A percentile compares a stretch with the other conserved stretches of the same genome.
phyloP scores from a whole-genome alignment of 2,797 vertebrate genomes.

The Hoplostethus mediterraneus region DNA sequence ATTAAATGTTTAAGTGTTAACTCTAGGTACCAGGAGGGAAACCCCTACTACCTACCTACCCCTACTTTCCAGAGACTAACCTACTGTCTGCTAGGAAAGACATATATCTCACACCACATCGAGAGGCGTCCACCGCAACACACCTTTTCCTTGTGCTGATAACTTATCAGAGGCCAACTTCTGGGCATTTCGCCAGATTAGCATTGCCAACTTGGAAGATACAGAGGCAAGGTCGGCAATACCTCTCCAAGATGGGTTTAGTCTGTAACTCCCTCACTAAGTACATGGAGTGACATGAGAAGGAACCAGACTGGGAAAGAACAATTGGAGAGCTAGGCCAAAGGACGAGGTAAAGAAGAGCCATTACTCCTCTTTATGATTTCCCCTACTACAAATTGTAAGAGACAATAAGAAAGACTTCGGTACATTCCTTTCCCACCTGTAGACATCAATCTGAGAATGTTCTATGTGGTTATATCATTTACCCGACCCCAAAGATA shows the following conservation, averaged over 20 bases:
- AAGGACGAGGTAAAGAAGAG: neutral
- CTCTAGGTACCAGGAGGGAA: too few species aligned
- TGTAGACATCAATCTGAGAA: neutral
- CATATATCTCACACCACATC: conserved; percentile 5
- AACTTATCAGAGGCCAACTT: conserved; percentile 26
- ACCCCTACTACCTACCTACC: too few species aligned
- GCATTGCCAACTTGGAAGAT: neutral
- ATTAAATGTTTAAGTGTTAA: too few species aligned
- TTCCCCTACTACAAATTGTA: neutral
- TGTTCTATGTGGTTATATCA: neutral
- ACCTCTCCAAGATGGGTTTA: neutral
- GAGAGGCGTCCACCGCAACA: neutral
- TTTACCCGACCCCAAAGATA: neutral
- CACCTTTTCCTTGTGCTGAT: conserved; percentile 17
- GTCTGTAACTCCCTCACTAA: neutral
- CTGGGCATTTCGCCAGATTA: conserved; percentile 4
- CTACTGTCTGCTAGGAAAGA: too few species aligned
- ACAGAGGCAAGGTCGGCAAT: conserved; percentile 16
- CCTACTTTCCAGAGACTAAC: too few species aligned
- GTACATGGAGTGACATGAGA: neutral
- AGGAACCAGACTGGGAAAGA: neutral
- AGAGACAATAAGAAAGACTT: neutral
- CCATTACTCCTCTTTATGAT: neutral
- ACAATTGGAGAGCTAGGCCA: neutral
- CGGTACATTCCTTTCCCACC: too few species aligned